Base-by-base conservation (phyloP, 2,113 vertebrate genomes). In the Parus major region DNA sequence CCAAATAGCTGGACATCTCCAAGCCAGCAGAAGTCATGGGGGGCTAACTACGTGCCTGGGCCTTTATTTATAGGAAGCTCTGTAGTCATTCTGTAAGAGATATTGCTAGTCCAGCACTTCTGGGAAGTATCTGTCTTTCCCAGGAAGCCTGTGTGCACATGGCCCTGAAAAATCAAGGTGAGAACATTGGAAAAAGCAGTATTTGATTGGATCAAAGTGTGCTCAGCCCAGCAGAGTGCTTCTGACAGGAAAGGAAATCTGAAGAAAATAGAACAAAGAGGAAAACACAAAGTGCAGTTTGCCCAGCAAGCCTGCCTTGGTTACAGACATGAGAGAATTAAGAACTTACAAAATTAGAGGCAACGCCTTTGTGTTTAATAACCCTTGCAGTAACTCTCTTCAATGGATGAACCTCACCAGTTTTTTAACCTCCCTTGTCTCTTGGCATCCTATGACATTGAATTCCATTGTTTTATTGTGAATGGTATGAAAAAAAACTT, bases 251-350 rank as follows among this genome's bases (percentile, higher is more conserved):
- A 18, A 9, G 2, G 4, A 88, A 36, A 8, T n/a, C 52, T 59
- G 59, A 17, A 25, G 27, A 52, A 89, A 63, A 77, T 3, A 47
- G 28, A 60, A 50, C 3, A 12, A 44, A 36, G 5, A 55, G 22
- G 25, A 7, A 5, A 83, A 49, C 44, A 56, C 4, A 24, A 66
- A 46, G 8, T 8, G 5, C 9, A 31, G 5, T 75, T 65, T 33
- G 3, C 36, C 9, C 27, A 49, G 7, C 7, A 87, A 70, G 7
- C 5, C 16, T 70, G 10, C 15, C 13, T 13, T 0, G 0, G 1
- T 70, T 82, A 15, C 25, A 55, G 24, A 20, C 28, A 4, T 23
- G 42, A 61, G 9, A 81, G 46, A 77, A 29, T 42, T 19, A 42
- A 39, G 18, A 52, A 68, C 9, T 57, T 42, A 12, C 2, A 11